phyloP scores from a whole-genome alignment of 2,797 vertebrate genomes.

The Chloroceryle amazona region DNA sequence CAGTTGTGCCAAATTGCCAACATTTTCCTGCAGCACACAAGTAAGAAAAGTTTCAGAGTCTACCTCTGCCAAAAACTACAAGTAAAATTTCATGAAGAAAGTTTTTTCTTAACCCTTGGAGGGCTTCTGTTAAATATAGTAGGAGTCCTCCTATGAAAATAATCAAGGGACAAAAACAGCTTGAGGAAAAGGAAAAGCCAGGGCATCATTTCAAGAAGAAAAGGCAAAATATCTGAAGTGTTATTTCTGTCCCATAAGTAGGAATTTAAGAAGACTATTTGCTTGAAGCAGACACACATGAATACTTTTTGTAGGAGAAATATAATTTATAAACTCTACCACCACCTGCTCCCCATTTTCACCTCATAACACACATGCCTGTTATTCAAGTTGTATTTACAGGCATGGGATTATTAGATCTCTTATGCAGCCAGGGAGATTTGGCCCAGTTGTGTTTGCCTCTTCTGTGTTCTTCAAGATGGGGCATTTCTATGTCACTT shows the following conservation, averaged over 20 bases:
- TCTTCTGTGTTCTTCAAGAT: not conserved
- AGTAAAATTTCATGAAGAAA: not conserved
- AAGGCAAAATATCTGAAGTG: not conserved
- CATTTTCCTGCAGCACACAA: not conserved
- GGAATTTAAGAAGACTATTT: not conserved
- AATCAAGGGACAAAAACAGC: not conserved
- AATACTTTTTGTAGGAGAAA: not conserved
- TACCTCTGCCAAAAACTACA: not conserved
- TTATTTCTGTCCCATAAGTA: not conserved
- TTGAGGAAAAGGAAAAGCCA: not conserved
- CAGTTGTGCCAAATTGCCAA: not conserved
- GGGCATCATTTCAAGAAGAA: not conserved
- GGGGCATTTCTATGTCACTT: not conserved
- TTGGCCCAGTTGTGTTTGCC: not conserved
- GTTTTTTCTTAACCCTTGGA: not conserved
- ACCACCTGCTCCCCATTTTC: not conserved
- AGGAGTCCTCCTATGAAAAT: not conserved
- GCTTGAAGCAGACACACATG: not conserved
- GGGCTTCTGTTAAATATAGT: not conserved
- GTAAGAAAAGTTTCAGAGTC: not conserved
- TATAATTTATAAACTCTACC: not conserved
- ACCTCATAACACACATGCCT: not conserved
- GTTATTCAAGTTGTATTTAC: not conserved
- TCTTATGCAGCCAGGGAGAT: not conserved
- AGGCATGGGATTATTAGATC: not conserved